phyloP scores from a whole-genome alignment of 2,888 invertebrate species.

The Alcis repandata region DNA sequence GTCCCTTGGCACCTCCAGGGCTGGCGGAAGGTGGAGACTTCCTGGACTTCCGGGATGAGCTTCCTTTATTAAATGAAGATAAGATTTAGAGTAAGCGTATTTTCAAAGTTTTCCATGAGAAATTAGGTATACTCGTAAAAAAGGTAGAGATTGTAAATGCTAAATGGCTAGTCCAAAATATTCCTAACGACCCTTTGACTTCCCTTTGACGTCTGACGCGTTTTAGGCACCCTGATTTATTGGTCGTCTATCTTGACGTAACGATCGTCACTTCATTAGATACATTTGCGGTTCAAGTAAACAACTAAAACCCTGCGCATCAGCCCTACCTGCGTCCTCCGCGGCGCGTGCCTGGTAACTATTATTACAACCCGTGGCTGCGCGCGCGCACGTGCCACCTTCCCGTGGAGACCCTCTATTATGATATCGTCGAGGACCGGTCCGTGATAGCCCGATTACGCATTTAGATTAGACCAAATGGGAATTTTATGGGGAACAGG shows the following conservation, averaged over 20 bases:
- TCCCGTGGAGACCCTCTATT: slow-evolving; percentile 45
- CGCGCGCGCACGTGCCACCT: slow-evolving; percentile 58
- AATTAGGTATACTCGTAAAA: too few relatives aligned
- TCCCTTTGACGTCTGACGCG: too few relatives aligned
- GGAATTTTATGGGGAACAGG: slow-evolving; percentile 17
- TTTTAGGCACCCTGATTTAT: too few relatives aligned
- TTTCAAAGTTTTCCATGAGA: too few relatives aligned
- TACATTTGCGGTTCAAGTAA: background rate
- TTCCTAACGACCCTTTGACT: too few relatives aligned
- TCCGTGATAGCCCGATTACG: slow-evolving; percentile 39
- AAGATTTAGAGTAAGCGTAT: background rate
- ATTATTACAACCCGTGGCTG: background rate
- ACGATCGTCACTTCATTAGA: too few relatives aligned
- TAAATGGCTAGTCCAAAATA: too few relatives aligned
- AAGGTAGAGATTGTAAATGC: too few relatives aligned
- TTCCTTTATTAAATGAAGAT: slow-evolving; percentile 18
- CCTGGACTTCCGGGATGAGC: slow-evolving; percentile 20
- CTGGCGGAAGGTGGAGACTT: slow-evolving; percentile 8
- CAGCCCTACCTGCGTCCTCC: slow-evolving; percentile 39
- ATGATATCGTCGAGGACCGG: slow-evolving; percentile 39
- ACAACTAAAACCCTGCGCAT: background rate
- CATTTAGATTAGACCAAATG: slow-evolving; percentile 36
- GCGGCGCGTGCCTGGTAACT: background rate
- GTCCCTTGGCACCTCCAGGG: slow-evolving; percentile 52
- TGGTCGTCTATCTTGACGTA: too few relatives aligned